Base-by-base conservation (phyloP, 92 coral and sea anemone genomes). In the Muricea muricata region DNA sequence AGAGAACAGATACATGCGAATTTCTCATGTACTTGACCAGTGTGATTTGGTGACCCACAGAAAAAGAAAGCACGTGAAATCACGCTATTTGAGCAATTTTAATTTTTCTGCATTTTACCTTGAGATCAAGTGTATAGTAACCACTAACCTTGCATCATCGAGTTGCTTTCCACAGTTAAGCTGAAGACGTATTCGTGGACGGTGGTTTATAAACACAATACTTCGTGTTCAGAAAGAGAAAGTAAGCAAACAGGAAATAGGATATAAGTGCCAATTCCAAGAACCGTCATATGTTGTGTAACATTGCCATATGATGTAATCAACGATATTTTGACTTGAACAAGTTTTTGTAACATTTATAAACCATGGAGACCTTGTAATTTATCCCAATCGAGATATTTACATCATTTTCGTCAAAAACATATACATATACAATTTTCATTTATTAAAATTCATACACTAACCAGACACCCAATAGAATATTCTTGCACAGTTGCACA, bases 191-290 rank as follows among this genome's bases (percentile, higher is more conserved):
- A n/a, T n/a, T n/a, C n/a, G n/a, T n/a, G n/a, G n/a, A n/a, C n/a
- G n/a, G n/a, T 10, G 23, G 17, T 63, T 63, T 63, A 32, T 15
- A 30, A 63, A 63, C 70, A 63, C 9, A 20, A 63, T 2, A 63
- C 13, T 0, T 12, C 4, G 37, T 28, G 20, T 28, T 15, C 31
- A 63, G 70, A 30, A 28, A 63, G 30, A n/a, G 70, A 60, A 60
- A 60, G 68, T 60, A 25, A 60, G 18, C n/a, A 7, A 63, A 63
- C 70, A 63, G 70, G 70, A 63, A 63, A 52, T 52, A 18, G 26
- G 30, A n/a, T 8, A 18, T 30, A 28, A 15, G n/a, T 6, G n/a
- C n/a, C n/a, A 63, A 30, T 63, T 63, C 70, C 70, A 63, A 26
- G 70, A 20, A 63, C 30, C 70, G 70, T 63, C 37, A 63, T 26